Evolutionary conservation across 2,888 invertebrate genomes (phyloP).

Genomic region (Latheticus oryzae): DNA sequence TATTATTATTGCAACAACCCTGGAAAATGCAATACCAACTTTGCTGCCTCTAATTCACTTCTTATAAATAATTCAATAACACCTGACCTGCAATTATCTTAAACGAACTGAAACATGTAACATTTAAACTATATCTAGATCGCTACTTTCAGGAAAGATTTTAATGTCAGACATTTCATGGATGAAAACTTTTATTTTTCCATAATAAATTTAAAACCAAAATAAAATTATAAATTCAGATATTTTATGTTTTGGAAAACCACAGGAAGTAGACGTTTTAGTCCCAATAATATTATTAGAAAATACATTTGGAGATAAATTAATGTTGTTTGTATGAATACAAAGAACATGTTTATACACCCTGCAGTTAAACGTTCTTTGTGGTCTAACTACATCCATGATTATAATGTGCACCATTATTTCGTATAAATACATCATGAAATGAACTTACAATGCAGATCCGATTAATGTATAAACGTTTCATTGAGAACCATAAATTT

Average conservation of each 20-base stretch:
- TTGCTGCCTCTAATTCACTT: conserved; percentile 15
- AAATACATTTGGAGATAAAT: no score
- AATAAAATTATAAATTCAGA: no score
- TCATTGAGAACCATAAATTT: neutral
- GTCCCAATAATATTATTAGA: no score
- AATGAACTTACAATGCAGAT: conserved; percentile 25
- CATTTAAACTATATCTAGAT: conserved; percentile 25
- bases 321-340: no score
- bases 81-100: conserved; percentile 24
- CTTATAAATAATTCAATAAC: conserved; percentile 25
- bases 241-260: no score
- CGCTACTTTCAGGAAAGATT: conserved; percentile 10
- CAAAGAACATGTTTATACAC: no score
- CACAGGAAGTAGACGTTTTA: no score
- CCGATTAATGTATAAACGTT: conserved; percentile 16
- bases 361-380: conserved; percentile 2
- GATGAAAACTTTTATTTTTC: no score
- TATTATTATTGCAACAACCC: conserved; percentile 23
- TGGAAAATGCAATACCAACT: conserved; percentile 17
- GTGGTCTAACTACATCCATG: neutral
- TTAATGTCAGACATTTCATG: conserved; percentile 11
- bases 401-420: conserved; percentile 3
- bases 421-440: conserved; percentile 10
- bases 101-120: conserved; percentile 24
- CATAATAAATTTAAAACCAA: no score